phyloP scores from a whole-genome alignment of 2,797 vertebrate genomes.

The Sphaeramia orbicularis region DNA sequence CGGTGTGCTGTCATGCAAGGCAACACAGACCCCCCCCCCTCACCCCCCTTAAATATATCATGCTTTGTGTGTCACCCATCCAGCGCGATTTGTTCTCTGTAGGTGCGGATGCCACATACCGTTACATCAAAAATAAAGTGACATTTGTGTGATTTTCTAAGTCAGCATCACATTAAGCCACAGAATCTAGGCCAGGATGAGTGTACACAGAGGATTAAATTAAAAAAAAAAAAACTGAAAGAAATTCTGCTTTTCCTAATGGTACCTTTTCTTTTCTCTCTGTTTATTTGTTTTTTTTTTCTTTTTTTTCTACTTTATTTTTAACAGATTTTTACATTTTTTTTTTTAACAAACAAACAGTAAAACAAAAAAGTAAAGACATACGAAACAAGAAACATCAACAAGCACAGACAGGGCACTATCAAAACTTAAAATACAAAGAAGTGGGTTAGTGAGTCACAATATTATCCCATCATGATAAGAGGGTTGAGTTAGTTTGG shows the following conservation, averaged over 20 bases:
- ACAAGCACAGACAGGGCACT: too few relatives aligned
- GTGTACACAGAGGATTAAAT: conserved; percentile 30
- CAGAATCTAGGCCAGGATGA: conserved; percentile 55
- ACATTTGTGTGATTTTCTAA: conserved; percentile 18
- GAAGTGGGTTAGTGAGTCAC: too few relatives aligned
- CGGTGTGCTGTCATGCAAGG: conserved; percentile 37
- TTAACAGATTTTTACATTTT: too few relatives aligned
- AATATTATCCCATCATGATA: too few relatives aligned
- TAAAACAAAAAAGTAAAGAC: too few relatives aligned
- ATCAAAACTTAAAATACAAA: too few relatives aligned
- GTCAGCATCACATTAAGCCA: not conserved
- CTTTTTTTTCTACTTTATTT: too few relatives aligned
- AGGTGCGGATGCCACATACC: not conserved
- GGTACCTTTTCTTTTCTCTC: not conserved
- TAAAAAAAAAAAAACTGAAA: conserved; percentile 8
- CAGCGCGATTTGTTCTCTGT: not conserved
- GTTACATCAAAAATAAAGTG: conserved; percentile 18
- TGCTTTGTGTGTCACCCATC: conserved; percentile 48
- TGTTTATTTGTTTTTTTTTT: conserved; percentile 18
- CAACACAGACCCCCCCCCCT: conserved; percentile 7
- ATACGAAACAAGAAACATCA: too few relatives aligned
- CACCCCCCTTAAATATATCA: conserved; percentile 26
- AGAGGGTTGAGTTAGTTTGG: too few relatives aligned
- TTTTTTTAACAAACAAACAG: too few relatives aligned
- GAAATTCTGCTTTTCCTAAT: conserved; percentile 24